Base-by-base conservation (phyloP, 2,797 vertebrate species). In the Parambassis ranga region DNA sequence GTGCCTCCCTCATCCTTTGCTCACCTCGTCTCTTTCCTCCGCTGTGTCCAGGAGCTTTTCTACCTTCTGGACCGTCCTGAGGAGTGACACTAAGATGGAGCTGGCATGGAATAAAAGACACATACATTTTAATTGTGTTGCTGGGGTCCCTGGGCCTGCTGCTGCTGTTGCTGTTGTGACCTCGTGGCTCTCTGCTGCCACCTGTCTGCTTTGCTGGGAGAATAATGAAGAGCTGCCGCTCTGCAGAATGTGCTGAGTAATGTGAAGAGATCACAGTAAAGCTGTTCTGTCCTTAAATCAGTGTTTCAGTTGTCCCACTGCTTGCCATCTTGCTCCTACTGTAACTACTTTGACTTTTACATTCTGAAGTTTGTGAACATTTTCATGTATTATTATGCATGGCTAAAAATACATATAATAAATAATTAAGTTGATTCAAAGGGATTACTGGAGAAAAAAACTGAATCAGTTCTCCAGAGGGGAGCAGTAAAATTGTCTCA, bases 141-240 rank as follows among this genome's bases (percentile, higher is more conserved):
- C 63, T 57, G 36, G 51, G 75, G 74, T 79, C 51, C 60, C 70
- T 49, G 56, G 51, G 59, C 77, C 76, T 65, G 55, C 37, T 37
- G 55, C 39, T 18, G 43, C 39, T 30, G 48, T 1, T 37, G 55
- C 39, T 18, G 43, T 39, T 30, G 48, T 1, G 27, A 61, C 56
- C 73, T 81, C 73, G 65, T 83, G 87, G 95, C 93, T 83, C 93
- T 95, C 90, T 98, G 95, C 96, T 98, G 96, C 97, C 97, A 97
- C 93, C 97, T 99, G 94, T 94, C 95, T 97, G 93, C 90, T 72
- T 82, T 82, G 39, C 3, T 35, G 31, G 38, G 58, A 59, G 38
- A 23, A 43, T 30, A n/a, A 31, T 24, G 18, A 32, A 38, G 53
- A 39, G 22, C 18, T 55, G 14, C 10, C 32, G 3, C 6, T 5